Percentiles rank a stretch among this genome's conserved stretches.
Evolutionary conservation across 2,797 vertebrate genomes (phyloP).

Genomic region (Pseudochirops corinnae): DNA sequence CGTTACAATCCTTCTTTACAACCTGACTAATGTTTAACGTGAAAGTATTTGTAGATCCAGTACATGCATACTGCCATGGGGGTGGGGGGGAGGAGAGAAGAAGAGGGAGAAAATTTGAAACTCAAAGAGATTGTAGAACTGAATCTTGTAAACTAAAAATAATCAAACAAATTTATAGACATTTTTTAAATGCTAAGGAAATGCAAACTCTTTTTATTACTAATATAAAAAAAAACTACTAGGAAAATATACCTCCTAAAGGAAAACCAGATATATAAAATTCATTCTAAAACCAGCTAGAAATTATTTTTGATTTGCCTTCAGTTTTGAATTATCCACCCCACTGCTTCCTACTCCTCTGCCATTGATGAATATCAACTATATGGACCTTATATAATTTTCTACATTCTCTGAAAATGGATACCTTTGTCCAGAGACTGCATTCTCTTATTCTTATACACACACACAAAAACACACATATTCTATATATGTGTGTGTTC

Average conservation of each 20-base stretch:
- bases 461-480: too few relatives aligned
- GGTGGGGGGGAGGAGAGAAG: too few relatives aligned
- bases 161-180: too few relatives aligned
- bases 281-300: neutral
- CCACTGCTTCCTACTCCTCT: neutral
- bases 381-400: neutral
- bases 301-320: neutral
- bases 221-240: constrained; percentile 7
- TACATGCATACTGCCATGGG: too few relatives aligned
- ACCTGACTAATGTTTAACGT: too few relatives aligned
- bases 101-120: too few relatives aligned
- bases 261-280: neutral
- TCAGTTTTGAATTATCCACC: neutral
- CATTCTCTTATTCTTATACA: neutral
- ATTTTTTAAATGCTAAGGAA: neutral
- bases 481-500: too few relatives aligned
- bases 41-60: too few relatives aligned
- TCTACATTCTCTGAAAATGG: neutral
- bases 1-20: too few relatives aligned
- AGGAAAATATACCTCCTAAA: constrained; percentile 16
- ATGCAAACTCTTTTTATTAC: neutral
- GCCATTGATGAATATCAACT: constrained; percentile 1
- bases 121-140: too few relatives aligned
- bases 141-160: too few relatives aligned
- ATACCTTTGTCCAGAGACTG: neutral